phyloP scores from a whole-genome alignment of 1,140 invertebrate genomes.

The Sinella curviseta region DNA sequence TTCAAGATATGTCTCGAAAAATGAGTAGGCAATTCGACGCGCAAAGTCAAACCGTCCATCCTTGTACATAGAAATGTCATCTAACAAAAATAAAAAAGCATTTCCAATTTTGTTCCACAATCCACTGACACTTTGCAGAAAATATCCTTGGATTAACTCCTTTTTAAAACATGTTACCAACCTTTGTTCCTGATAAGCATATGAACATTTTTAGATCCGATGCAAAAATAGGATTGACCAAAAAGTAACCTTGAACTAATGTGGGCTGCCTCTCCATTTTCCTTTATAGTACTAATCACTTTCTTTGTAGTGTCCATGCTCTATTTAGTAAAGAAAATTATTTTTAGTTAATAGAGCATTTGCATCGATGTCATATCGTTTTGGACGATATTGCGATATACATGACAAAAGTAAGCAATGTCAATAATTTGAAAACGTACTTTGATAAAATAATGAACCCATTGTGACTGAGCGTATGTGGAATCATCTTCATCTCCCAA shows the following conservation, averaged over 20 bases:
- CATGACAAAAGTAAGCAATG: slow-evolving; percentile 27
- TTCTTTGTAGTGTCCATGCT: slow-evolving; percentile 51
- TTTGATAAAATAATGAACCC: slow-evolving; percentile 56
- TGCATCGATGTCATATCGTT: no score
- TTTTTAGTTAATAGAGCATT: background rate
- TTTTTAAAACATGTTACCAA: slow-evolving; percentile 24
- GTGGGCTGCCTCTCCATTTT: slow-evolving; percentile 61
- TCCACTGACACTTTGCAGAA: background rate
- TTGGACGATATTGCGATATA: no score
- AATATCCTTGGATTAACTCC: slow-evolving; percentile 5
- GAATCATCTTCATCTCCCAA: slow-evolving; percentile 60
- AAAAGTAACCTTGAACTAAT: slow-evolving; percentile 55
- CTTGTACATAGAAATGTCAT: slow-evolving; percentile 55
- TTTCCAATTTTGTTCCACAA: background rate
- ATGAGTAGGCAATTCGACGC: slow-evolving; percentile 53
- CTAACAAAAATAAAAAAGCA: slow-evolving; percentile 45
- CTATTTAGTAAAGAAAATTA: slow-evolving; percentile 44
- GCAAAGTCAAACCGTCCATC: slow-evolving; percentile 56
- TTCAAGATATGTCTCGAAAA: slow-evolving; percentile 52
- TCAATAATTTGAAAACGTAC: slow-evolving; percentile 31
- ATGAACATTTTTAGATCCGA: slow-evolving; percentile 61
- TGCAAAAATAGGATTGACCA: slow-evolving; percentile 53
- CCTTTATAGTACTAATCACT: slow-evolving; percentile 56
- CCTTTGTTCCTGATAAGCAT: slow-evolving; percentile 53
- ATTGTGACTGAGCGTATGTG: slow-evolving; percentile 54